Base-by-base conservation (phyloP, 2,797 vertebrate species). In the Ciconia nigra region DNA sequence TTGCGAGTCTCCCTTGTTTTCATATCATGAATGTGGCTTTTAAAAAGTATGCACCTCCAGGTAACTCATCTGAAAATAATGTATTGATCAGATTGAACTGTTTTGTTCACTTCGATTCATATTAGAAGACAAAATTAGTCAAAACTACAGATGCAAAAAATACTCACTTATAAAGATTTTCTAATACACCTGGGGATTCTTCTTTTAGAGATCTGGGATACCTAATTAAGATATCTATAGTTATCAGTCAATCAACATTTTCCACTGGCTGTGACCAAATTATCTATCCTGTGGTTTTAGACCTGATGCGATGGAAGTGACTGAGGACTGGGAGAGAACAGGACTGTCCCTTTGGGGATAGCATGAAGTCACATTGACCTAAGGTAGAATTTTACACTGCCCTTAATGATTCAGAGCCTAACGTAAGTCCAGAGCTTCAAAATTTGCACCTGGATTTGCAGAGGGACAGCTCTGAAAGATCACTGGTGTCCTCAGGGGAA, bases 291-390 rank as follows among this genome's bases (percentile, higher is more conserved):
- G 5, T 63, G 31, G 17, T 13, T 65, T 49, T 35, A 54, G 35
- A 65, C 3, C 21, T 25, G 7, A 26, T 20, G 17, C 2, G 0
- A 10, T 55, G 25, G 35, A 58, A 47, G 28, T 2, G 0, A 4
- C 5, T 28, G 37, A 83, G n/a, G 26, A 26, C 3, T 33, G 10
- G 20, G n/a, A 47, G 39, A n/a, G 39, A 67, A 11, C 12, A 37
- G 39, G 47, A 24, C 25, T 25, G 47, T 51, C 54, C 29, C 22
- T 72, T 62, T 46, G 35, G 42, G 19, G 29, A 14, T 2, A 39
- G 19, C 24, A 29, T 13, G 26, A 46, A 22, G 10, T 31, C 39
- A 22, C 1, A 1, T 10, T 31, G n/a, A 69, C 39, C 24, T 52
- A 22, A 35, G 19, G 18, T 21, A 51, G 51, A 29, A 51, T 63